Conservation (phyloP, 2,797 vertebrate genomes). For the Nyctibius grandis region DNA sequence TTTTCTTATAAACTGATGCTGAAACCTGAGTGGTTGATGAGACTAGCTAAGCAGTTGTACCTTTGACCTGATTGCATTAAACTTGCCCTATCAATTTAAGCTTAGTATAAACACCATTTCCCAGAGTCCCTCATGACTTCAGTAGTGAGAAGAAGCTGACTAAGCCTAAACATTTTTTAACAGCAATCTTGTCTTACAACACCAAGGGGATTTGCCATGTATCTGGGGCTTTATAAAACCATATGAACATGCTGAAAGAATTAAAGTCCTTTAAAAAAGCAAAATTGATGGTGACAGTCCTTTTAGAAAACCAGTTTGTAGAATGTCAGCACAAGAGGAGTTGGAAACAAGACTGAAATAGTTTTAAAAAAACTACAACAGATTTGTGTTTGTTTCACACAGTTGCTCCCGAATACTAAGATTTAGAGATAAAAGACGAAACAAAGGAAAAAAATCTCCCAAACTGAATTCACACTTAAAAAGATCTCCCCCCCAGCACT, state of each 20-base stretch:
- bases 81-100: conserved; percentile 87
- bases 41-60: conserved; percentile 86
- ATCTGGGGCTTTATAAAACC: conserved; percentile 83
- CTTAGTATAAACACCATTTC: conserved; percentile 85
- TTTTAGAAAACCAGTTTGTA: conserved; percentile 73
- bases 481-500: neutral
- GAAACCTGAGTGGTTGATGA: conserved; percentile 86
- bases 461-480: neutral
- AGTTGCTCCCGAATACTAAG: neutral
- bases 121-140: conserved; percentile 80
- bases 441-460: neutral
- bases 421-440: neutral
- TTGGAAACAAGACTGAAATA: conserved; percentile 47
- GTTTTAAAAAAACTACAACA: conserved; percentile 39
- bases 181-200: conserved; percentile 87
- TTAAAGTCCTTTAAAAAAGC: conserved; percentile 80
- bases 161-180: conserved; percentile 84
- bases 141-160: conserved; percentile 81
- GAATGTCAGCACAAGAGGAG: conserved; percentile 62
- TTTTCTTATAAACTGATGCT: conserved; percentile 80
- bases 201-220: conserved; percentile 81
- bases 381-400: conserved; percentile 40
- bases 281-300: conserved; percentile 81
- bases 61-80: conserved; percentile 85
- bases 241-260: conserved; percentile 85